Evolutionary conservation across 2,113 vertebrate genomes (phyloP), one percentile per base, ranked within the genome.

Genomic region (Scomber scombrus): DNA sequence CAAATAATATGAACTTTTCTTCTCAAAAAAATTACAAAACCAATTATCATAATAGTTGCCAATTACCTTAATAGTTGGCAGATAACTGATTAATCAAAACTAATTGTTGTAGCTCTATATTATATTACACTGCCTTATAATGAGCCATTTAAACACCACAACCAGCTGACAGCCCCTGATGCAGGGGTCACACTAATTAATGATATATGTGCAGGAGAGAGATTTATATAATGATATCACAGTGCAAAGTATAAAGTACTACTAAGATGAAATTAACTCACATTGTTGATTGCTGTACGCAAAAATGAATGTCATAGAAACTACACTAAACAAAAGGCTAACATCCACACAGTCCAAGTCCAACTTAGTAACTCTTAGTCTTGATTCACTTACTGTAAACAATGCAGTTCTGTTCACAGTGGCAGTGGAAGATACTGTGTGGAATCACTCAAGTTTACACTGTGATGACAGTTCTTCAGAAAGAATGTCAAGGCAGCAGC

Each of bases 181-280:
- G 71, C 84, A 61, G 63, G 51, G 52, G 66, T 73, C 72, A 49
- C 85, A 78, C 64, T 78, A 73, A 70, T 84, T 58, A 63, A 74
- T 12, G 13, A 58, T 65, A 81, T 54, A 40, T 57, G n/a, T 62
- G 69, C 49, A 71, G 58, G 0, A 40, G 52, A 40, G 52, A 77
- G 63, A 29, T 68, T 77, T 34, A 77, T 8, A 26, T 13, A 73
- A 58, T 47, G 68, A 73, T 51, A 71, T 70, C 29, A 19, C 47
- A 11, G 43, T 40, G 69, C 47, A 71, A 70, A 69, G 52, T 34
- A 58, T 61, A 51, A 52, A 26, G 34, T 40, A 7, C 6, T 46
- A 57, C 52, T 57, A 45, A 55, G 54, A 61, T 60, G 57, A 49
- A 55, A 57, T 14, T 21, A 51, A 66, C 52, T 19, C 26, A 67